Conservation (phyloP, 2,888 invertebrate species). For the Dryocosmus kuriphilus region DNA sequence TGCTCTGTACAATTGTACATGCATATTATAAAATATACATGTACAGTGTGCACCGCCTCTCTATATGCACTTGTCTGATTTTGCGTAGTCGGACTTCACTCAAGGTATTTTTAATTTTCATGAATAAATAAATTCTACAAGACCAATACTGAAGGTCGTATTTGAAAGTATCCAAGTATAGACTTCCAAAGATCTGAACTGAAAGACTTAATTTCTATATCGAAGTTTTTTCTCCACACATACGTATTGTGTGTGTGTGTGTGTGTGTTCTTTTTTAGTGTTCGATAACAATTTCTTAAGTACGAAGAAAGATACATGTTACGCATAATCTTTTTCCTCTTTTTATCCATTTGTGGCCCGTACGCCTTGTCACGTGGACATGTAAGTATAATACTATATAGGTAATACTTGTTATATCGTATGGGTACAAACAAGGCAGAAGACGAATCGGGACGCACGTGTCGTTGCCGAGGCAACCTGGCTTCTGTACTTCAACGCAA, state of each 20-base stretch:
- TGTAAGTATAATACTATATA: no score
- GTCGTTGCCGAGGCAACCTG: constrained; percentile 52
- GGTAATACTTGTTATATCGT: neutral
- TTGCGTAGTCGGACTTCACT: constrained; percentile 26
- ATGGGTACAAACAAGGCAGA: neutral
- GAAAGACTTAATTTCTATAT: neutral
- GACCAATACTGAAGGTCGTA: neutral
- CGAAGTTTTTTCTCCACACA: neutral
- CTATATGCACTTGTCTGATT: constrained; percentile 7
- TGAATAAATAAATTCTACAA: constrained; percentile 7
- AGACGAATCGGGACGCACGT: constrained; percentile 45
- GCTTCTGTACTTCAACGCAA: constrained; percentile 23
- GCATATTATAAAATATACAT: neutral
- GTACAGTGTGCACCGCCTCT: neutral
- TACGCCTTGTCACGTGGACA: no score
- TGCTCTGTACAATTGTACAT: neutral
- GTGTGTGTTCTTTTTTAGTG: neutral
- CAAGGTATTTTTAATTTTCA: neutral
- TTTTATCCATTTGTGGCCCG: neutral
- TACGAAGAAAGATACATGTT: neutral
- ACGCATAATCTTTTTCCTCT: neutral
- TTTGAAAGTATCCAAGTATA: neutral
- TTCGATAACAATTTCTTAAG: neutral
- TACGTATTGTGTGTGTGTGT: neutral
- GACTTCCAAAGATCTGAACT: no score